Evolutionary conservation across 2,113 vertebrate species (phyloP).

Genomic region (Hemiprocne comata): DNA sequence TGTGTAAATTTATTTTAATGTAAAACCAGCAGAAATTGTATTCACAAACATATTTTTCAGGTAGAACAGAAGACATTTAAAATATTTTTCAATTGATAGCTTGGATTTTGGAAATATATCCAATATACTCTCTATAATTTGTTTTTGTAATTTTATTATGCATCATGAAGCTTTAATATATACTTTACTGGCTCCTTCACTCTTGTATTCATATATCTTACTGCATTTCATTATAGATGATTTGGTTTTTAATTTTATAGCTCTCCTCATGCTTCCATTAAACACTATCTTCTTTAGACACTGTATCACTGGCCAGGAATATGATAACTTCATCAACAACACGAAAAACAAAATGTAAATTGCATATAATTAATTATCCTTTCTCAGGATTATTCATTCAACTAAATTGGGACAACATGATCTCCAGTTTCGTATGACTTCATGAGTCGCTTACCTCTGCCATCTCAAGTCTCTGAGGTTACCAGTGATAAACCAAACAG

Average conservation of each 20-base stretch:
- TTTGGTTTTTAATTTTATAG: not conserved
- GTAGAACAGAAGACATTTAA: not conserved
- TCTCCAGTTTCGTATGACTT: not conserved
- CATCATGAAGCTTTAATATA: not conserved
- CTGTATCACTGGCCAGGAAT: not conserved
- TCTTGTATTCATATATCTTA: not conserved
- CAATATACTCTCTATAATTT: not conserved
- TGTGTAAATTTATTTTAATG: not conserved
- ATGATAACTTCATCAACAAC: not conserved
- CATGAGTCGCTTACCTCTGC: not conserved
- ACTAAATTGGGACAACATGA: not conserved
- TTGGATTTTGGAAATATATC: not conserved
- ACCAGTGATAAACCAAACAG: not conserved
- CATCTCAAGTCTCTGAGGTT: not conserved
- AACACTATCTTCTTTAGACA: not conserved
- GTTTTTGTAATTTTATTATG: not conserved
- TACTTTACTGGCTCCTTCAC: not conserved
- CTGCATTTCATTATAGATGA: not conserved
- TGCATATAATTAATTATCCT: not conserved
- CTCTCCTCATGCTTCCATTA: not conserved
- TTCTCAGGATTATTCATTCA: not conserved
- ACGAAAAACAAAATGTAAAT: not conserved
- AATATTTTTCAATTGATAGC: not conserved
- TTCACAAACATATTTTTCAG: not conserved
- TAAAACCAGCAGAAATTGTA: not conserved